phyloP scores from a whole-genome alignment of 2,888 invertebrate genomes.

The Thumatha senex region DNA sequence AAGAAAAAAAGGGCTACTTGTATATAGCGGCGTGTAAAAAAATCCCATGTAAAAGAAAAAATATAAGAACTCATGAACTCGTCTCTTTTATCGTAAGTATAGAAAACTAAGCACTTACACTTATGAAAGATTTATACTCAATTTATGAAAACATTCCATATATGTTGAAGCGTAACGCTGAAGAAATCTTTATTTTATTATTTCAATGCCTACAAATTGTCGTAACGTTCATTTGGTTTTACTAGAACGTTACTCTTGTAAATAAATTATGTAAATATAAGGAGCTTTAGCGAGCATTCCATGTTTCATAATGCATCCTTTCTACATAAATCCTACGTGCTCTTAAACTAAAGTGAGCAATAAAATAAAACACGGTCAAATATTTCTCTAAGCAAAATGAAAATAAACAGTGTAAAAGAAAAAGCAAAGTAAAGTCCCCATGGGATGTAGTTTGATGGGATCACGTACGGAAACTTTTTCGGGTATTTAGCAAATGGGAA shows the following conservation, averaged over 20 bases:
- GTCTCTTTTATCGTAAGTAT: too few relatives aligned
- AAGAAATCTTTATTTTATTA: too few relatives aligned
- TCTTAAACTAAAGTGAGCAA: slow-evolving; percentile 60
- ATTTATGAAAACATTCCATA: too few relatives aligned
- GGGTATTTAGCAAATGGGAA: slow-evolving; percentile 69
- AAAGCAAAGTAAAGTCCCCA: slow-evolving; percentile 39
- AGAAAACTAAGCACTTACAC: not conserved
- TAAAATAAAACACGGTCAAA: slow-evolving; percentile 67
- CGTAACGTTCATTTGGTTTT: slow-evolving; percentile 20
- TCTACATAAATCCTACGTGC: slow-evolving; percentile 48
- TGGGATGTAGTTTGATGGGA: slow-evolving; percentile 62
- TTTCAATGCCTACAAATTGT: slow-evolving; percentile 29
- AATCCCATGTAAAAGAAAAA: too few relatives aligned
- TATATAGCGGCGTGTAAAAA: too few relatives aligned
- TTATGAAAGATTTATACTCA: slow-evolving; percentile 5
- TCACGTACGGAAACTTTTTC: slow-evolving; percentile 74
- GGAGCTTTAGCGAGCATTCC: slow-evolving; percentile 39
- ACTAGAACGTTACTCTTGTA: slow-evolving; percentile 30
- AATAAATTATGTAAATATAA: slow-evolving; percentile 53
- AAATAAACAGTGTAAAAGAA: slow-evolving; percentile 47
- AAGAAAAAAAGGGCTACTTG: too few relatives aligned
- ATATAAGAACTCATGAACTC: too few relatives aligned
- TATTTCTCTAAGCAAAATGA: slow-evolving; percentile 50
- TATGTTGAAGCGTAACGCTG: too few relatives aligned
- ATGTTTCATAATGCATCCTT: slow-evolving; percentile 50